These are phyloP conservation scores for Drosophila koepferae DNA, from an alignment of 2,888 invertebrate species.

Conservation along the genomic window DNA sequence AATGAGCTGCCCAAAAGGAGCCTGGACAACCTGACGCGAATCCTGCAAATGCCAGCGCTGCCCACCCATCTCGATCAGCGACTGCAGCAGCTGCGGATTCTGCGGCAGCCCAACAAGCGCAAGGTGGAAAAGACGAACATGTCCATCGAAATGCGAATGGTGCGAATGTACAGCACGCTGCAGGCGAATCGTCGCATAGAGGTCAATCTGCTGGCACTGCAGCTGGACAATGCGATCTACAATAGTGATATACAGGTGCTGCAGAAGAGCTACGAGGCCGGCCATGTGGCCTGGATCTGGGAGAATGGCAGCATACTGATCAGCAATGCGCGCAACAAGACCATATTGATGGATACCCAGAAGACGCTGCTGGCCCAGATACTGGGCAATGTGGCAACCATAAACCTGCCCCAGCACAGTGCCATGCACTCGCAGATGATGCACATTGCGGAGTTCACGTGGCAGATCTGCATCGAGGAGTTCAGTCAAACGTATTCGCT, in stretches of 20 bases:
- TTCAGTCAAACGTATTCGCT: constrained; percentile 24
- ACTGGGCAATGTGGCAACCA: not conserved
- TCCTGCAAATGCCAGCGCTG: constrained; percentile 32
- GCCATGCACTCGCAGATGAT: constrained; percentile 13
- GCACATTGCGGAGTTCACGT: constrained; percentile 29
- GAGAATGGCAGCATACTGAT: constrained; percentile 46
- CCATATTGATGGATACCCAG: constrained; percentile 22
- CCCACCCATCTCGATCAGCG: constrained; percentile 19
- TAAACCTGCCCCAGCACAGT: not conserved
- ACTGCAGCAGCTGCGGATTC: constrained; percentile 40
- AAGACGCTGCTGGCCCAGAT: constrained; percentile 18
- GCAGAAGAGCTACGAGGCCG: constrained; percentile 25
- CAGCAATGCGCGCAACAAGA: constrained; percentile 32
- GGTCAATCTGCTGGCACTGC: constrained; percentile 3
- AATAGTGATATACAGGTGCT: constrained; percentile 39
- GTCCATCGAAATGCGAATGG: constrained; percentile 27
- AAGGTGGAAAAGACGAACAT: constrained; percentile 17
- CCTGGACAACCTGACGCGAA: constrained; percentile 11
- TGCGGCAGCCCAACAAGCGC: constrained; percentile 27
- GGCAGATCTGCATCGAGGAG: constrained; percentile 34
- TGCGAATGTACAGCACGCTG: constrained; percentile 29
- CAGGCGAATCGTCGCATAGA: constrained; percentile 22
- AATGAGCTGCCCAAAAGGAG: not conserved
- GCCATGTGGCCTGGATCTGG: constrained; percentile 53
- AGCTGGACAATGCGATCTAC: constrained; percentile 18